Evolutionary conservation across 2,113 vertebrate species (phyloP), one percentile per base, ranked within the genome.

Genomic region (Plectropomus leopardus): DNA sequence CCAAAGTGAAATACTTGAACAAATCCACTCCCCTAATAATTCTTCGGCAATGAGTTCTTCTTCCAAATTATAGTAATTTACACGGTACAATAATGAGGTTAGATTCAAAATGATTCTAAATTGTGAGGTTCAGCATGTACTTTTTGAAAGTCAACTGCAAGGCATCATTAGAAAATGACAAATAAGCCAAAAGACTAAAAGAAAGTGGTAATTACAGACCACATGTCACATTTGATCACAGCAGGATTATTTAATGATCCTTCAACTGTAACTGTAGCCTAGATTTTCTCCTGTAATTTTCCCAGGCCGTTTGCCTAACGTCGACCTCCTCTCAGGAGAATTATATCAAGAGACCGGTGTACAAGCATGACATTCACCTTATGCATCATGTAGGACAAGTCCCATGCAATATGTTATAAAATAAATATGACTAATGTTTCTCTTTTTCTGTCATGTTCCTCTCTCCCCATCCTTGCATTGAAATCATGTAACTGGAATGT

Each of bases 21-120:
- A 80, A 85, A 87, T 87, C 63, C 40, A 82, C 13, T 14, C 66
- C 30, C 8, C 15, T 76, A 76, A 80, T 80, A 24, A 48, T 44
- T 64, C n/a, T 70, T 50, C 2, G 0, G 51, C 82, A 75, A 76
- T 74, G 9, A 76, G 66, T 78, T 84, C 72, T 54, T 82, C 42
- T 64, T 82, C 67, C 34, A 83, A 86, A 85, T 90, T 70, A 76
- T 66, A 68, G 77, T 70, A 6, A 87, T 81, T 87, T 73, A 74
- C 66, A 68, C 21, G n/a, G 80, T 74, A 77, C 50, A 32, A 50
- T 77, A 72, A 87, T 72, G 64, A 66, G 17, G 45, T 79, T 82
- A 76, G 65, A 80, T 59, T 80, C 24, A 48, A 69, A 53, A 82
- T 73, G 3, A 75, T 36, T 85, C 34, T n/a, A 64, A 84, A 76